Conservation (phyloP, 2,113 vertebrate genomes). For the Notiomystis cincta region DNA sequence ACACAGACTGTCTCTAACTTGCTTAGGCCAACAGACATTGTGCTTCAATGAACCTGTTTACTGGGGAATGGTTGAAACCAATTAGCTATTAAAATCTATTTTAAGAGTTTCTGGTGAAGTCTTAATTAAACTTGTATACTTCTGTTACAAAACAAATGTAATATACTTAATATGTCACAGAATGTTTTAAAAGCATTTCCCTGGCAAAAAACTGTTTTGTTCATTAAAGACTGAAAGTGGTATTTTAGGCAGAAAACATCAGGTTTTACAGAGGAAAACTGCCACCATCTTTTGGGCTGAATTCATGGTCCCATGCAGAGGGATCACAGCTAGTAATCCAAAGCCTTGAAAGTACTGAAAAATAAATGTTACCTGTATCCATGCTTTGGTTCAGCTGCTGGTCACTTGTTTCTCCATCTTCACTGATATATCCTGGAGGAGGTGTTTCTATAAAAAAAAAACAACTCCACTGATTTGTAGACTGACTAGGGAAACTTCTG, state of each 20-base stretch:
- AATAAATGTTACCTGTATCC: slow-evolving; percentile 85
- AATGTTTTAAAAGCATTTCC: neutral
- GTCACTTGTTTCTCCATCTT: slow-evolving; percentile 97
- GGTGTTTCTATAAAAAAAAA: slow-evolving; percentile 83
- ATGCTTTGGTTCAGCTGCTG: slow-evolving; percentile 99
- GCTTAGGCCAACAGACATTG: neutral
- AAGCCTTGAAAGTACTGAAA: neutral
- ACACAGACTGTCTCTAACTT: neutral
- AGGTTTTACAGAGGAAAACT: neutral
- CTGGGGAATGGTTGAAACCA: neutral
- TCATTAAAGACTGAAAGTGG: neutral
- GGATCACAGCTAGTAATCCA: neutral
- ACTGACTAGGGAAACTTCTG: neutral
- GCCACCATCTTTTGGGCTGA: neutral
- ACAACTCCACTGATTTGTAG: neutral
- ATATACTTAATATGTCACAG: neutral
- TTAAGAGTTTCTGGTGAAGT: neutral
- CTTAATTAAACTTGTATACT: neutral
- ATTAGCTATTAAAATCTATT: neutral
- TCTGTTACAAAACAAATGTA: neutral
- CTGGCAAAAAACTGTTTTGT: neutral
- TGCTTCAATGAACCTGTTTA: neutral
- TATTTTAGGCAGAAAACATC: neutral
- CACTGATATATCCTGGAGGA: slow-evolving; percentile 97
- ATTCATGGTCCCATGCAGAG: neutral